Evolutionary conservation across 2,797 vertebrate species (phyloP).

Genomic region (Tympanoctomys barrerae): DNA sequence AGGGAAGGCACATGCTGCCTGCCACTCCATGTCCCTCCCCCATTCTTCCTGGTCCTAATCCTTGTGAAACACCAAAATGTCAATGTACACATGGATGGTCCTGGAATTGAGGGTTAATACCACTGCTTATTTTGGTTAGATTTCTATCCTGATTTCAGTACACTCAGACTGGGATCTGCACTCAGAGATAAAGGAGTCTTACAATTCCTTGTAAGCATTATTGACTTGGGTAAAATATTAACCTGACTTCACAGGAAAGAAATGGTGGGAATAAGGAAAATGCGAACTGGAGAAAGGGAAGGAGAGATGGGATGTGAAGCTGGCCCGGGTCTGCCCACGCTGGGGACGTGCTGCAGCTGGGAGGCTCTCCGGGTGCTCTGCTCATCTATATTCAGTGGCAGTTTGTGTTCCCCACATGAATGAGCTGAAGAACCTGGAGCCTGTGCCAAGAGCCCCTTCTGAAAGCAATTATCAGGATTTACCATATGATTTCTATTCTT

Average conservation of each 20-base stretch:
- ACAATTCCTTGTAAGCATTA: conserved; percentile 17
- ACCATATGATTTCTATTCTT: conserved; percentile 75
- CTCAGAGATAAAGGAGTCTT: conserved; percentile 25
- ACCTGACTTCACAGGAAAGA: conserved; percentile 69
- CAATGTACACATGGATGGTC: background rate
- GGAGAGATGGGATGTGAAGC: conserved; percentile 58
- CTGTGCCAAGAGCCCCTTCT: conserved; percentile 69
- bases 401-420: conserved; percentile 50
- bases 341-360: conserved; percentile 46
- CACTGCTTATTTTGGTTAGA: background rate
- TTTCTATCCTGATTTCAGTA: conserved; percentile 18
- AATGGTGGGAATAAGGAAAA: conserved; percentile 40
- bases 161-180: background rate
- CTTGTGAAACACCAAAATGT: background rate
- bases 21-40: background rate
- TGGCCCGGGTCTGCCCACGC: conserved; percentile 37
- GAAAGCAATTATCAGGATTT: conserved; percentile 81
- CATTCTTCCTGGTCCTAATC: background rate
- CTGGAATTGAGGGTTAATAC: background rate
- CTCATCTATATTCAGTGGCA: conserved; percentile 71
- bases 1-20: background rate
- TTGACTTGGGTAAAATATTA: conserved; percentile 49
- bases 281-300: conserved; percentile 58
- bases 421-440: conserved; percentile 45
- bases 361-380: background rate